Percentiles rank a stretch among this genome's conserved stretches.
Conservation (phyloP, 2,888 invertebrate species). For the Embidobia sp. region DNA sequence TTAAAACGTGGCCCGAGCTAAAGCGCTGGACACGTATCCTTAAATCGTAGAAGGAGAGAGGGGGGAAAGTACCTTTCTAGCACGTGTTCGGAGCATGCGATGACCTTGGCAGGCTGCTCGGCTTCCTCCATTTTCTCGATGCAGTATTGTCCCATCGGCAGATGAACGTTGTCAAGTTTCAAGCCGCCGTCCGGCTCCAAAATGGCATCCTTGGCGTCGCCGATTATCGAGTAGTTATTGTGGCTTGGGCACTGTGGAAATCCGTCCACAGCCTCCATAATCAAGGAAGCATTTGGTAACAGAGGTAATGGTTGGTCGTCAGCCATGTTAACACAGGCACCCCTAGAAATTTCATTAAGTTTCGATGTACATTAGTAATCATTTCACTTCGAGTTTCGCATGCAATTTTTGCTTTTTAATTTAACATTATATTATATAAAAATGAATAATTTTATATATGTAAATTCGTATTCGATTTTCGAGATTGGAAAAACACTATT, state of each 20-base stretch:
- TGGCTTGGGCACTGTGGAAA: constrained; percentile 83
- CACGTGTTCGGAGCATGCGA: constrained; percentile 85
- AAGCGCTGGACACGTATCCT: constrained; percentile 1
- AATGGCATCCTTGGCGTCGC: constrained; percentile 83
- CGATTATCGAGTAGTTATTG: constrained; percentile 84
- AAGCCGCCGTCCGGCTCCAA: constrained; percentile 84
- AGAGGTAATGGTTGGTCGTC: constrained; percentile 72
- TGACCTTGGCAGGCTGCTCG: constrained; percentile 83
- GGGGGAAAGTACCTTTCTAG: constrained; percentile 74
- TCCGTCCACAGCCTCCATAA: constrained; percentile 81
- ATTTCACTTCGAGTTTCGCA: too few species aligned
- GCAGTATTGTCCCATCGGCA: constrained; percentile 80
- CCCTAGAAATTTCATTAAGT: too few species aligned
- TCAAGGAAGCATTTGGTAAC: constrained; percentile 76
- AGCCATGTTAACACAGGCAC: constrained; percentile 69
- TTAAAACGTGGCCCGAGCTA: constrained; percentile 13
- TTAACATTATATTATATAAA: too few species aligned
- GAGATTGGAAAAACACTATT: too few species aligned
- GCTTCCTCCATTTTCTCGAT: constrained; percentile 79
- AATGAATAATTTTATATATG: too few species aligned
- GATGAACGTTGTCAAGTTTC: constrained; percentile 80
- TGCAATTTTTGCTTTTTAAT: too few species aligned
- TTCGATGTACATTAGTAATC: too few species aligned
- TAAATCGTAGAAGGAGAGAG: not conserved
- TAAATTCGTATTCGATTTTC: too few species aligned